Conservation (phyloP, 2,797 vertebrate genomes). For the Phrynocephalus vlangalii region DNA sequence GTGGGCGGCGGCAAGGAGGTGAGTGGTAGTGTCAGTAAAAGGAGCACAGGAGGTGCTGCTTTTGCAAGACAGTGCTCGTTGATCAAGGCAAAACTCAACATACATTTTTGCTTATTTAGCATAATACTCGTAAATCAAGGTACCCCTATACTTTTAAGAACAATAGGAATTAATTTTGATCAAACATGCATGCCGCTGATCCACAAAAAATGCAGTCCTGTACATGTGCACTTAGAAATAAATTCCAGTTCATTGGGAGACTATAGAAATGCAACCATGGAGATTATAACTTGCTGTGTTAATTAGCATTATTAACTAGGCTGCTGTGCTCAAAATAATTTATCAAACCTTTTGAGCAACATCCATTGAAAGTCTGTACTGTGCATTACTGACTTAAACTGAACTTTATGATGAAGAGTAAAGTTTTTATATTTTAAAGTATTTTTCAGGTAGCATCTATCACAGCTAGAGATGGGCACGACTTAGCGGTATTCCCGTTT, state of each 20-base stretch:
- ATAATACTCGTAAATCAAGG: too few relatives aligned
- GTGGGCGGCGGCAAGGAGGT: too few relatives aligned
- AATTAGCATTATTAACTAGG: not conserved
- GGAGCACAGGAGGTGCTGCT: too few relatives aligned
- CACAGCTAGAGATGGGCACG: too few relatives aligned
- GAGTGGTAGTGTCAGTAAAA: too few relatives aligned
- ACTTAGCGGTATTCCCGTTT: too few relatives aligned
- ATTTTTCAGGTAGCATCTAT: not conserved
- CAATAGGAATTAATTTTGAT: not conserved
- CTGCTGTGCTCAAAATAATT: not conserved
- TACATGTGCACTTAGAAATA: not conserved
- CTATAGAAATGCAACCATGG: not conserved
- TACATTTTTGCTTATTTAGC: too few relatives aligned
- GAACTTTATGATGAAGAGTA: not conserved
- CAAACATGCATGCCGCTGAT: not conserved
- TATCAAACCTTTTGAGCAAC: not conserved
- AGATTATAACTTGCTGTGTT: not conserved
- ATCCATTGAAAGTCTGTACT: not conserved
- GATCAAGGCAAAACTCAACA: too few relatives aligned
- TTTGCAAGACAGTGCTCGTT: too few relatives aligned
- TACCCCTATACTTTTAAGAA: not conserved
- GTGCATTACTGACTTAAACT: not conserved
- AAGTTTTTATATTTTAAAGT: not conserved
- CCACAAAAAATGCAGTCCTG: not conserved
- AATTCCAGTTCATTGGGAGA: not conserved